Percentiles rank a stretch among this genome's conserved stretches.
phyloP scores from a whole-genome alignment of 2,888 invertebrate genomes.

The Chloroclysta siterata region DNA sequence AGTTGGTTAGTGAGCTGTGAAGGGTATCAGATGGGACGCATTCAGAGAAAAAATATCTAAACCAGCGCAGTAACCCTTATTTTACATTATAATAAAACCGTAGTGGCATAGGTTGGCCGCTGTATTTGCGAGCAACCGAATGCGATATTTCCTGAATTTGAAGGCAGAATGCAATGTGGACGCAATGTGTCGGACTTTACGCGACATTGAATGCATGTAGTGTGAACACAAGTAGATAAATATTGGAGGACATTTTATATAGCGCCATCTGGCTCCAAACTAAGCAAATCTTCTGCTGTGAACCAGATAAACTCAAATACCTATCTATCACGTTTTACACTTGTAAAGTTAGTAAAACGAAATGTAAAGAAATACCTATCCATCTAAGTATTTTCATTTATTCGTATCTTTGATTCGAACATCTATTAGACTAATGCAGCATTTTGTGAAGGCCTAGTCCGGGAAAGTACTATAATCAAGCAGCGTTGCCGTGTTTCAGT shows the following conservation, averaged over 20 bases:
- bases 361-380: no score
- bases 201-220: slow-evolving; percentile 18
- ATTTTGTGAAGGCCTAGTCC: no score
- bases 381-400: no score
- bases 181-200: slow-evolving; percentile 12
- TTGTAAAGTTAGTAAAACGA: no score
- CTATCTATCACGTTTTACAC: no score
- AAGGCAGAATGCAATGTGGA: slow-evolving; percentile 11
- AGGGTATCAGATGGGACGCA: no score
- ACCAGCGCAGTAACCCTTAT: background rate
- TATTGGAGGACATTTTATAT: background rate
- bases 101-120: background rate
- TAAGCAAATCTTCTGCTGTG: background rate
- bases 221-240: background rate
- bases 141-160: slow-evolving; percentile 16
- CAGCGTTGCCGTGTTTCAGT: no score
- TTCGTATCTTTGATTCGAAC: no score
- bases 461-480: no score
- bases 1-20: no score
- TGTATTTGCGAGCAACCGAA: slow-evolving; percentile 1
- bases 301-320: no score
- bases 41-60: background rate
- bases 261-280: background rate
- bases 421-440: no score
- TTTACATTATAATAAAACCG: background rate